Evolutionary conservation across 2,888 invertebrate species (phyloP), one percentile per base, ranked within the genome.

Genomic region (Agrotis puta): DNA sequence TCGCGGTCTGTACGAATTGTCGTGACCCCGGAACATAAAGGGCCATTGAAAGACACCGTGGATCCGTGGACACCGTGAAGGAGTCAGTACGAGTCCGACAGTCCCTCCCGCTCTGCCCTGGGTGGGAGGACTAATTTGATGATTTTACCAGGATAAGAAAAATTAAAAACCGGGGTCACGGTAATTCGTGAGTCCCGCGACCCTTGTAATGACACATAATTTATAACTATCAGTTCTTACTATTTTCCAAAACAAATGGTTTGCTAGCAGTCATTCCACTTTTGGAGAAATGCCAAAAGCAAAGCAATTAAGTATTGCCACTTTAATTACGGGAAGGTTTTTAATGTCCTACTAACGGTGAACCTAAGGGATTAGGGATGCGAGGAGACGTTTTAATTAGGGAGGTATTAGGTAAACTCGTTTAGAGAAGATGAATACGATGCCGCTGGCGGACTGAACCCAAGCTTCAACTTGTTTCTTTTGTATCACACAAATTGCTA

Each of bases 361-460:
- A n/a, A 50, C 53, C 63, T 63, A 47, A 43, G 16, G 53, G 56
- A 68, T 77, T 48, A 65, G 54, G 65, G 73, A 72, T 61, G 27
- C 64, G 50, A 72, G 65, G 33, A 72, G 63, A 62, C 69, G 54
- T 63, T 82, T 69, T 73, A 82, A 78, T 78, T 78, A 82, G 66
- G 39, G 45, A 77, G 82, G 73, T 68, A 82, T 82, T 82, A 82
- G 66, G 43, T 51, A 24, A 78, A 51, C 69, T 72, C 77, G 53
- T 71, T 79, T 71, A 65, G 58, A 77, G 39, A 65, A 67, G 82
- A 81, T 68, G 67, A 66, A 81, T 81, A 81, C 61, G 48, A 39
- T 16, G 39, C 33, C 6, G 2, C 39, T 39, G 9, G 39, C 2
- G 16, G 50, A 51, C 43, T 20, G 33, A 62, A 54, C 47, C n/a